A percentile compares a stretch with the other conserved stretches of the same genome.
Conservation (phyloP, 1,140 invertebrate species). For the Drosophila rhopaloa region DNA sequence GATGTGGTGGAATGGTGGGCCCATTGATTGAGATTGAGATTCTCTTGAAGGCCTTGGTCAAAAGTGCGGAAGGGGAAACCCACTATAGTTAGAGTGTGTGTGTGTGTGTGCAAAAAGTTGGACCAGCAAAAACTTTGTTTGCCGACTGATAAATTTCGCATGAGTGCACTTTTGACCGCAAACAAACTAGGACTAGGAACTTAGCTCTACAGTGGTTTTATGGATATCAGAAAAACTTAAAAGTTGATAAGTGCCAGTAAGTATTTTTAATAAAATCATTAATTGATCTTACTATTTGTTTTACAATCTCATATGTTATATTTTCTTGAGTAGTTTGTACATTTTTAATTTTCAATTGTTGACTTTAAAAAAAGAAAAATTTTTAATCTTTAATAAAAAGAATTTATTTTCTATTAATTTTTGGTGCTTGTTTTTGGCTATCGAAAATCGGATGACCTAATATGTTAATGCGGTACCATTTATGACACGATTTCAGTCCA, state of each 20-base stretch:
- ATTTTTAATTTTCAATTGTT: no score
- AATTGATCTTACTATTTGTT: no score
- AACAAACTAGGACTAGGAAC: conserved; percentile 65
- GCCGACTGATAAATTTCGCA: conserved; percentile 73
- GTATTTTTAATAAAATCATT: no score
- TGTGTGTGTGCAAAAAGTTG: conserved; percentile 83
- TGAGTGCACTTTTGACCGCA: conserved; percentile 81
- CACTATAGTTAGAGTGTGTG: conserved; percentile 8
- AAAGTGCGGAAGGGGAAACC: conserved; percentile 27
- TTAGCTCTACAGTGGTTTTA: conserved; percentile 25
- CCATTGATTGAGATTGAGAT: conserved; percentile 26
- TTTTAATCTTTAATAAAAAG: no score
- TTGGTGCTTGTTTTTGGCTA: no score
- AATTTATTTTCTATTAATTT: not conserved
- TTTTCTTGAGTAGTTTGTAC: no score
- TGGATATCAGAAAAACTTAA: no score
- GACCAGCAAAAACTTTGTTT: conserved; percentile 73
- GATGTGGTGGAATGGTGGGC: conserved; percentile 1
- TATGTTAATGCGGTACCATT: not conserved
- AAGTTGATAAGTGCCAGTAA: no score
- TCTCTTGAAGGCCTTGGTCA: conserved; percentile 14
- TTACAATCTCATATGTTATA: no score
- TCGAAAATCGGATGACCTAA: no score
- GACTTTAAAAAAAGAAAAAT: no score
- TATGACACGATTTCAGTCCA: conserved; percentile 1